Evolutionary conservation across 1,140 invertebrate genomes (phyloP), one percentile per base, ranked within the genome.

Genomic region (Brachionus koreanus): DNA sequence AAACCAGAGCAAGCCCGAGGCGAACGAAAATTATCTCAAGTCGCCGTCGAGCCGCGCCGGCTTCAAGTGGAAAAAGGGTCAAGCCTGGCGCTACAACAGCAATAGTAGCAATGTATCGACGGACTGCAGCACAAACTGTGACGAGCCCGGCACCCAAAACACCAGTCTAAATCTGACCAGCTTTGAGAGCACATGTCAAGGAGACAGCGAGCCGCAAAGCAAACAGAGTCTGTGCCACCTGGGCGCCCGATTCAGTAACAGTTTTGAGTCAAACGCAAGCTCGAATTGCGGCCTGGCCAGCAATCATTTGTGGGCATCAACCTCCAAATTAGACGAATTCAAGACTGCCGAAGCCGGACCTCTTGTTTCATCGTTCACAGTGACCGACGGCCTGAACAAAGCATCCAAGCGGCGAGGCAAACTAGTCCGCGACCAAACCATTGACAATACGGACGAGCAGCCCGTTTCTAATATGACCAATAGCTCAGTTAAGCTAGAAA

Each of bases 61-160:
- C 12, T 23, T 23, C 19, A 29, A 79, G 16, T 79, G 76, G 76
- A 79, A 79, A 43, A 79, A 79, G 35, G 76, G 76, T 9, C 76
- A 79, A 63, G 49, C 61, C 4, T 79, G 49, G 49, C 46, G 76
- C 19, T 79, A 79, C 49, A 57, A 79, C 39, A 79, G 76, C 76
- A 57, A 42, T 29, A 65, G 76, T n/a, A 23, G 16, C 35, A 79
- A 79, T 39, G 35, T 61, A 9, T 61, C 76, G 4, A 61, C 76
- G 4, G 76, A 79, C 19, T 57, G 76, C 39, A 65, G 61, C 25
- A 65, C 76, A 3, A 65, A 79, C 35, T 42, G 49, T 25, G 76
- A 79, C 52, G 76, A 79, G 33, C 19, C 16, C 2, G 43, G 16
- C 43, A 74, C 69, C 25, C 37, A 43, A 6, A 74, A 74, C 33